phyloP scores from a whole-genome alignment of 2,797 vertebrate genomes.

The Bradypodion pumilum region DNA sequence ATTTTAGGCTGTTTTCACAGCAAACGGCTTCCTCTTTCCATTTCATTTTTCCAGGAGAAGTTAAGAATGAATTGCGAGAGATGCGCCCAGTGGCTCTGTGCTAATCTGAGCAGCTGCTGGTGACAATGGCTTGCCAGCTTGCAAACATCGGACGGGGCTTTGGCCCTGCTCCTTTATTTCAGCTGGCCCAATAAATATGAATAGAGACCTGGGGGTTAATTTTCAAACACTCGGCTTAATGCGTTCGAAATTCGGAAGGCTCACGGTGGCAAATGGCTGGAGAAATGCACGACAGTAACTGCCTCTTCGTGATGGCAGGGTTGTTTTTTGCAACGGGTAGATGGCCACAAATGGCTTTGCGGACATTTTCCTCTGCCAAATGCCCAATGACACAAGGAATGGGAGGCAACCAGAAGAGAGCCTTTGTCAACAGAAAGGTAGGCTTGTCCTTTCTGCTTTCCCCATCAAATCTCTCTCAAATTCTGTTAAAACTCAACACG shows the following conservation, averaged over 20 bases:
- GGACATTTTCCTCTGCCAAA: conserved; percentile 32
- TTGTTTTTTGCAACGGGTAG: conserved; percentile 29
- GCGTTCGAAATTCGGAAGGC: conserved; percentile 36
- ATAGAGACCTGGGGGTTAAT: conserved; percentile 31
- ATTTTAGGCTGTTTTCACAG: conserved; percentile 1
- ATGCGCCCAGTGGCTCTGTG: conserved; percentile 37
- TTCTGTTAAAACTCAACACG: neutral
- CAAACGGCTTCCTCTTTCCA: neutral
- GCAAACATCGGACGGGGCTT: conserved; percentile 38
- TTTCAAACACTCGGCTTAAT: conserved; percentile 33
- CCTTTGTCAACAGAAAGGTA: neutral
- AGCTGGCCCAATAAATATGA: conserved; percentile 56
- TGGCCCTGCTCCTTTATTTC: conserved; percentile 44
- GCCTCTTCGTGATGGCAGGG: conserved; percentile 8
- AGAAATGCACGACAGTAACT: neutral
- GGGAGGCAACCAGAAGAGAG: neutral
- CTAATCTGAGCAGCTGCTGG: conserved; percentile 34
- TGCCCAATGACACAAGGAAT: neutral
- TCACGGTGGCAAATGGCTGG: neutral
- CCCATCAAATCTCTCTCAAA: neutral
- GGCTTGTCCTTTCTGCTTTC: neutral
- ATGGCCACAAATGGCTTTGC: conserved; percentile 33
- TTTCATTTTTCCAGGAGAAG: neutral
- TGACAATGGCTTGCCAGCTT: neutral
- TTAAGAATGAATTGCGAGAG: conserved; percentile 11